Percentiles rank a stretch among this genome's conserved stretches.
phyloP scores from a whole-genome alignment of 2,113 vertebrate species.

The Lepidothrix coronata region DNA sequence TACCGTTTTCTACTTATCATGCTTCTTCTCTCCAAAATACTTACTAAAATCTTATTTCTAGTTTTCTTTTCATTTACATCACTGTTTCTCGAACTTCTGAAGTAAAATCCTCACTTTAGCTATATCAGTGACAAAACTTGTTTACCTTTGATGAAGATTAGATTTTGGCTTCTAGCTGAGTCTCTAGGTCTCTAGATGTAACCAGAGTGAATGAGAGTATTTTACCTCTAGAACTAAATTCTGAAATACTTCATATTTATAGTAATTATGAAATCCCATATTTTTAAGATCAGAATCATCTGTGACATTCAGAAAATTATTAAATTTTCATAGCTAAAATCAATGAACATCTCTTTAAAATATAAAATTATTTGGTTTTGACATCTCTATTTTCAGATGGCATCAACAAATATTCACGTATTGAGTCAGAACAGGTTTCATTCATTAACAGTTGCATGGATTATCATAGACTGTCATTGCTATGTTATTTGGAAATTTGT shows the following conservation, averaged over 20 bases:
- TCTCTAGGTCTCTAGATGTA: background rate
- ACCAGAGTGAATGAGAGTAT: background rate
- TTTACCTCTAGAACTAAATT: background rate
- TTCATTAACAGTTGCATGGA: constrained; percentile 61
- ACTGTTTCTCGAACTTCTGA: background rate
- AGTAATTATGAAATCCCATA: background rate
- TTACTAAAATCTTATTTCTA: background rate
- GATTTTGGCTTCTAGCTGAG: background rate
- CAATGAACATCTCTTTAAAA: constrained; percentile 27
- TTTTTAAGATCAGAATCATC: background rate
- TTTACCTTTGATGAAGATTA: background rate
- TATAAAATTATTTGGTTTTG: constrained; percentile 11
- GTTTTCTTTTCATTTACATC: background rate
- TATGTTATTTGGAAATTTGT: constrained; percentile 69
- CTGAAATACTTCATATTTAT: background rate
- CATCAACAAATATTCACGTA: constrained; percentile 63
- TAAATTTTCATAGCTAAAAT: constrained; percentile 59
- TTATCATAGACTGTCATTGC: constrained; percentile 62
- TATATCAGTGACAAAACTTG: background rate
- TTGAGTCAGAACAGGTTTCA: constrained; percentile 34
- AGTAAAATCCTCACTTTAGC: background rate
- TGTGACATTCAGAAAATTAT: constrained; percentile 25
- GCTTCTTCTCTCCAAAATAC: background rate
- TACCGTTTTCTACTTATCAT: background rate
- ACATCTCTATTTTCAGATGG: constrained; percentile 47